phyloP scores from a whole-genome alignment of 2,113 vertebrate genomes.

The Lagopus muta region DNA sequence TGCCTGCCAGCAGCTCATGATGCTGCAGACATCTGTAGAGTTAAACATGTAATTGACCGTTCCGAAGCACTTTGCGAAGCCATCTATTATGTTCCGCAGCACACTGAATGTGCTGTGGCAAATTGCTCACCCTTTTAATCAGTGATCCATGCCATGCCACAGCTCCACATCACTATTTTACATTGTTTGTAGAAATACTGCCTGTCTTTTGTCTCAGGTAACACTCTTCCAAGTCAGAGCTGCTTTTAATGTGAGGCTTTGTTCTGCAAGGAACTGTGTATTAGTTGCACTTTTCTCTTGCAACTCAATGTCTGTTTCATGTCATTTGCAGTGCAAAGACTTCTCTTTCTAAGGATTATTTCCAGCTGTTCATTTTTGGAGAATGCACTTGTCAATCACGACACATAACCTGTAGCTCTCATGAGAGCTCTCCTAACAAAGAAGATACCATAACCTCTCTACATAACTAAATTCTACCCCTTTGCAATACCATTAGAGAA shows the following conservation, averaged over 20 bases:
- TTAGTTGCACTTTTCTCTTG: neutral
- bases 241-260: neutral
- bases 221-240: accelerated
- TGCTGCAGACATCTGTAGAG: neutral
- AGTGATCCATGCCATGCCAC: neutral
- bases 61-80: slow-evolving; percentile 28
- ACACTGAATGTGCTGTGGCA: neutral
- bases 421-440: neutral
- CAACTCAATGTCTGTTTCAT: neutral
- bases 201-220: neutral
- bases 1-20: neutral
- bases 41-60: neutral
- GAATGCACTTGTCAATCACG: accelerated
- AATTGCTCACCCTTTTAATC: neutral
- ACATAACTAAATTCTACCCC: neutral
- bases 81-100: slow-evolving; percentile 4
- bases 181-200: neutral
- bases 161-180: neutral
- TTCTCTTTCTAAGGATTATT: neutral
- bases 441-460: neutral
- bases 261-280: neutral
- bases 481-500: neutral
- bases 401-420: neutral
- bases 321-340: neutral
- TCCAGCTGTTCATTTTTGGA: neutral